Base-by-base conservation (phyloP, 1,140 invertebrate genomes). In the Pseudomyrmex dendroicus region DNA sequence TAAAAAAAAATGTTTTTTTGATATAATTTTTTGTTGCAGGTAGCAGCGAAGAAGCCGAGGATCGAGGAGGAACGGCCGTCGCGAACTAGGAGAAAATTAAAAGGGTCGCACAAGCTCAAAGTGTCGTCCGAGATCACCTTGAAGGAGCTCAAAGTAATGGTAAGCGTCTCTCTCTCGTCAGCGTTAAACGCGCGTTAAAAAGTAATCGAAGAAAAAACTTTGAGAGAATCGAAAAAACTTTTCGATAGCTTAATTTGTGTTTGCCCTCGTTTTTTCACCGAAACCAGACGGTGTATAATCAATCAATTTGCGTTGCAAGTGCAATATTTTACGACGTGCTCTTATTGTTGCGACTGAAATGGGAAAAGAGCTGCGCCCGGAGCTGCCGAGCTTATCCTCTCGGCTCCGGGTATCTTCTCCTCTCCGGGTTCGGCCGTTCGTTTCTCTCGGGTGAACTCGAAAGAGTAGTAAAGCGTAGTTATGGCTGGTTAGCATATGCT, bases 401-500 rank as follows among this genome's bases (percentile, higher is more conserved):
- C 52, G 17, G 25, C 25, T 17, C 22, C 57, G 15, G 44, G 35
- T 62, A 35, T 35, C 35, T 35, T 35, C 35, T 35, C 0, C 54
- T 35, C 44, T n/a, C 22, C 22, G 25, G 73, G 59, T 44, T 22
- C 59, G 35, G 73, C 35, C 13, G 63, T 9, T 67, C 64, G 25
- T 82, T 77, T 61, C 63, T 35, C 25, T 67, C 63, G 86, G 85
- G 54, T 86, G 87, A 80, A 91, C 35, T 35, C 89, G 84, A 92
- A 92, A 93, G 73, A 77, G 92, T 93, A 93, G 92, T 94, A 93
- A 93, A 94, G 82, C 87, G 90, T 92, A 91, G 93, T 94, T 94
- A 94, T 93, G 90, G 91, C 92, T 94, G 92, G 93, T 94, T 94
- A 94, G 92, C 93, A 94, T 94, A 94, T 90, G 90, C 90, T 80